phyloP scores from a whole-genome alignment of 1,140 invertebrate genomes.

The Uloborus diversus region DNA sequence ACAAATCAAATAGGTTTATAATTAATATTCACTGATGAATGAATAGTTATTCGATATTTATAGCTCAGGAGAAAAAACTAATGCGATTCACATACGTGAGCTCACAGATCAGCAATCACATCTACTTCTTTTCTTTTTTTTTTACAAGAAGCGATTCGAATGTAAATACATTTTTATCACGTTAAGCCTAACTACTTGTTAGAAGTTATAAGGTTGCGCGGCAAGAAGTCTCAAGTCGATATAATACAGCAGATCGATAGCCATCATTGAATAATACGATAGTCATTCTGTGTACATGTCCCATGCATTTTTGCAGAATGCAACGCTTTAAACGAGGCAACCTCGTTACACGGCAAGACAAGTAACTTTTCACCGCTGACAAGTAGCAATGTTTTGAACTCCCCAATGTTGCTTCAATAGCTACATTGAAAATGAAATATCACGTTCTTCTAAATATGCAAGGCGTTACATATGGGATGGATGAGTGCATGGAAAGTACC shows the following conservation, averaged over 20 bases:
- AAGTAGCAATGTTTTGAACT: conserved; percentile 29
- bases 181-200: conserved; percentile 55
- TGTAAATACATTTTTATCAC: conserved; percentile 24
- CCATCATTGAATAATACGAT: background rate
- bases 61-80: too few species aligned
- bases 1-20: too few species aligned
- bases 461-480: background rate
- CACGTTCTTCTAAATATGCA: background rate
- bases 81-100: too few species aligned
- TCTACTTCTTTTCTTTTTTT: too few species aligned
- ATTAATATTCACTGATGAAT: too few species aligned
- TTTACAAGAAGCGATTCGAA: too few species aligned
- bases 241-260: conserved; percentile 43
- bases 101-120: too few species aligned
- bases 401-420: background rate
- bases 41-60: too few species aligned
- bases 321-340: background rate
- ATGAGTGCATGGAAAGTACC: background rate
- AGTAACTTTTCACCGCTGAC: conserved; percentile 20
- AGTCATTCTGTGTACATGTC: background rate
- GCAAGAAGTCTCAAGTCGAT: conserved; percentile 10
- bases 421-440: conserved; percentile 3
- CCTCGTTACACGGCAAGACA: background rate
- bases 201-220: conserved; percentile 49
- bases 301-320: background rate